Base-by-base conservation (phyloP, 2,888 invertebrate genomes). In the Xanthorhoe designata region DNA sequence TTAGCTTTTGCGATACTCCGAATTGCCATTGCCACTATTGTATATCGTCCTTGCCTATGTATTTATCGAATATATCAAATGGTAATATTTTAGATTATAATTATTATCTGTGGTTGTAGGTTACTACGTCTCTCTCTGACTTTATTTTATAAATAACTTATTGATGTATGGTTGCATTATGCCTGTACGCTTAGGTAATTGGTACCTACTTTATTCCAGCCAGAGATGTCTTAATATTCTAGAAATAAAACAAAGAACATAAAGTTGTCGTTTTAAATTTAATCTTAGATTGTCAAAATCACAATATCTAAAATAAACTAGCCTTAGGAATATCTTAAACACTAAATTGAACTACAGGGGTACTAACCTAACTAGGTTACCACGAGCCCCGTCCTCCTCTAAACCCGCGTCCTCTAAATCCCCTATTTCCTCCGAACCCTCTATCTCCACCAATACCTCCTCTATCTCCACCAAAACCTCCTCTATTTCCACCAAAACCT, bases 401-500 rank as follows among this genome's bases (percentile, higher is more conserved):
- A 50, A 58, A 66, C 1, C 61, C 66, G 6, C 78, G 67, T 0
- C 80, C 78, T 4, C 63, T 57, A 15, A 51, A 73, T 7, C 75
- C 72, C 4, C 64, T 73, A 13, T 77, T 69, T 0, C 78, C 64
- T 66, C 70, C 61, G 35, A 51, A 68, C 2, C 61, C 53, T 24
- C 52, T 4, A 35, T 59, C 54, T 0, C 50, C 57, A 4, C 76
- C 72, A 56, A 72, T 78, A 0, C 78, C 75, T 1, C 76, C 75
- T 6, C 65, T 18, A 19, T 71, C 71, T 0, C 77, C 74, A 0
- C 78, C 77, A 32, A 73, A 82, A 0, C 80, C 78, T 3, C 77
- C 78, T 17, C 75, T 68, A 1, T 73, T 72, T 0, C 78, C 76
- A 6, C 77, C 73, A 58, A 75, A 83, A 17, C 85, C 78, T 0